Base-by-base conservation (phyloP, 2,888 invertebrate genomes). In the Drosophila putrida region DNA sequence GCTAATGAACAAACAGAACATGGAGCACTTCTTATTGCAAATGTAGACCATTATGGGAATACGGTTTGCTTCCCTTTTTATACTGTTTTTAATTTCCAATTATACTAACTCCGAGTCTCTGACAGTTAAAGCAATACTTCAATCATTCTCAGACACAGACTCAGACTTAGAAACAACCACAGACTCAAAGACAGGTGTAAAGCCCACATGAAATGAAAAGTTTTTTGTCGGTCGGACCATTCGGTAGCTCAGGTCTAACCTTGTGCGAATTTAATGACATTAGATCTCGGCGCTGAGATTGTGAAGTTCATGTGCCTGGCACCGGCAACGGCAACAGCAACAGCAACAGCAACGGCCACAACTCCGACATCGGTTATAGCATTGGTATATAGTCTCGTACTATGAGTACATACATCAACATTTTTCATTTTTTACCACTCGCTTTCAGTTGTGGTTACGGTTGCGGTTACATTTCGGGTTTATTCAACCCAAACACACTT, bases 181-280 rank as follows among this genome's bases (percentile, higher is more conserved):
- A 13, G 27, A 4, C 10, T 13, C 28, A 15, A 49, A 35, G 53
- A 46, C 67, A 62, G 75, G 59, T 71, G 64, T 47, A 28, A 61
- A 55, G 43, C 59, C 59, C 58, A 70, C 66, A 54, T 67, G 64
- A 79, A 86, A 83, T 75, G 57, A 79, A 81, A 79, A 80, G 71
- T 73, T 55, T 71, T 71, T 55, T 58, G 60, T 53, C 64, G 47
- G 20, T 20, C 20, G 20, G 20, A 20, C 20, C 20, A 20, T 20
- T 20, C 20, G 20, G 50, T 57, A 53, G 50, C 62, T 58, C 46
- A 58, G 47, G 55, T 58, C 57, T 65, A 80, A 76, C 85, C 87
- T 87, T 87, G 85, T 71, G 77, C 80, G 73, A 76, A 70, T 82
- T 82, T 77, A 80, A 82, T 76, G 86, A 76, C 80, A 86, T 78